Evolutionary conservation across 2,888 invertebrate genomes (phyloP).

Genomic region (Drosophila siamana): DNA sequence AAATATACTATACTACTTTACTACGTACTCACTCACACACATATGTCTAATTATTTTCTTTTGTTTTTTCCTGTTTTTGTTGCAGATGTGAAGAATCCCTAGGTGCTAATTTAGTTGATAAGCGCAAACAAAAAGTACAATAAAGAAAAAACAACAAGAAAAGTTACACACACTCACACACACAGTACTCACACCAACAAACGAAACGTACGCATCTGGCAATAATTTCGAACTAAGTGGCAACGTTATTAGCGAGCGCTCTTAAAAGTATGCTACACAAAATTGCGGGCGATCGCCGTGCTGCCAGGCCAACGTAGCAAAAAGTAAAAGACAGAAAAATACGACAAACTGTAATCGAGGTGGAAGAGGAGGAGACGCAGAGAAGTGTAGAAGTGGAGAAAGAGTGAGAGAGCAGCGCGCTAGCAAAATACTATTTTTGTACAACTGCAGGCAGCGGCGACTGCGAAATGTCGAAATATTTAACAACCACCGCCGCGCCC

Average conservation of each 20-base stretch:
- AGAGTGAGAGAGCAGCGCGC: constrained; percentile 22
- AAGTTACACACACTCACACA: constrained; percentile 15
- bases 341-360: background rate
- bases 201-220: background rate
- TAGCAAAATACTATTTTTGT: constrained; percentile 52
- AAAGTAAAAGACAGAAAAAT: constrained; percentile 28
- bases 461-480: constrained; percentile 83
- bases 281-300: constrained; percentile 29
- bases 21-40: background rate
- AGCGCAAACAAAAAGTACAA: constrained; percentile 77
- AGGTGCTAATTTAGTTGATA: constrained; percentile 85
- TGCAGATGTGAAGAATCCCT: constrained; percentile 85
- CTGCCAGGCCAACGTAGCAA: constrained; percentile 64
- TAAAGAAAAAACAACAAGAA: constrained; percentile 45
- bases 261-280: constrained; percentile 70
- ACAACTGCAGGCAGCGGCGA: constrained; percentile 48
- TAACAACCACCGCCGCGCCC: constrained; percentile 68
- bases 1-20: constrained; percentile 35
- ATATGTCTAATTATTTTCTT: constrained; percentile 48
- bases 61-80: constrained; percentile 36
- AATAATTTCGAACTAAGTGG: constrained; percentile 54
- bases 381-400: background rate
- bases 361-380: constrained; percentile 12
- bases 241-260: constrained; percentile 47
- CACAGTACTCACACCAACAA: background rate